Percentiles rank a stretch among this genome's conserved stretches.
These are phyloP conservation scores for Nudaria mundana DNA, from an alignment of 2,888 invertebrate species.

Conservation along the genomic window DNA sequence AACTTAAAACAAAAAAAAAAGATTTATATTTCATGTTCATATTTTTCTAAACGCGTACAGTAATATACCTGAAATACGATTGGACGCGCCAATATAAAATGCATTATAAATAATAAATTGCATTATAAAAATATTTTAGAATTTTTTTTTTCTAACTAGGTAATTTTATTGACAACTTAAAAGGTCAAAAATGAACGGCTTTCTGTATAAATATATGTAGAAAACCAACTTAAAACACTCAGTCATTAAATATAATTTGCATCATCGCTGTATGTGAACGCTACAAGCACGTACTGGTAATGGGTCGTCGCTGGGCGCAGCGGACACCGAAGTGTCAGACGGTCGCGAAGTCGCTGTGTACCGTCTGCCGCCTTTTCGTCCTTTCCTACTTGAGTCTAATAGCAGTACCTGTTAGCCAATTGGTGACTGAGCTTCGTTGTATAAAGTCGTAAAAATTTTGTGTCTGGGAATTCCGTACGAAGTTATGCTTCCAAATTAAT, in stretches of 20 bases:
- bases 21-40: too few species aligned
- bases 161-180: too few species aligned
- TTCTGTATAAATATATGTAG: background rate
- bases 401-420: slow-evolving; percentile 80
- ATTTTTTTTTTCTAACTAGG: background rate
- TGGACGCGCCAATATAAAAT: too few species aligned
- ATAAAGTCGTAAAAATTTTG: slow-evolving; percentile 6
- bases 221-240: background rate
- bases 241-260: slow-evolving; percentile 15
- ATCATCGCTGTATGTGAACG: slow-evolving; percentile 69
- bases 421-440: slow-evolving; percentile 42
- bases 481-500: background rate
- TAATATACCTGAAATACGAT: too few species aligned
- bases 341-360: slow-evolving; percentile 75
- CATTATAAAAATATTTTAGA: background rate
- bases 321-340: slow-evolving; percentile 74
- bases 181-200: background rate
- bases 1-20: background rate
- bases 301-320: slow-evolving; percentile 75
- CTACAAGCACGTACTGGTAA: slow-evolving; percentile 71
- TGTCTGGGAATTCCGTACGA: slow-evolving; percentile 2
- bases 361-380: slow-evolving; percentile 63
- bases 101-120: too few species aligned
- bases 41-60: too few species aligned
- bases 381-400: slow-evolving; percentile 78